These are phyloP conservation scores for Eupithecia subfuscata DNA, from an alignment of 2,888 invertebrate genomes.

Conservation along the genomic window DNA sequence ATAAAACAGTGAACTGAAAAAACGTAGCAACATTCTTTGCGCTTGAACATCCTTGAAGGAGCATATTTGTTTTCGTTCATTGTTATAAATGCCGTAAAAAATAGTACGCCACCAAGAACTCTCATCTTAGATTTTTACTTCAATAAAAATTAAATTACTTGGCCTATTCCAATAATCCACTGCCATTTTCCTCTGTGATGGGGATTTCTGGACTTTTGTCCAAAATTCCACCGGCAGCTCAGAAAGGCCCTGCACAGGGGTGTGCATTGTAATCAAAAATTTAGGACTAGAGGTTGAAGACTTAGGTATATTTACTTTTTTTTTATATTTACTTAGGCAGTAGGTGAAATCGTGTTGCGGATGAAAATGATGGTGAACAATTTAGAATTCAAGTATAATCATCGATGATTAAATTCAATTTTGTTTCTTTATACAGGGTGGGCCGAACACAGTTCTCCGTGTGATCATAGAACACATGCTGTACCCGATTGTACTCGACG, in stretches of 20 bases:
- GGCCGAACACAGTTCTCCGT: constrained; percentile 97
- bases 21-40: too few species aligned
- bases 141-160: not conserved
- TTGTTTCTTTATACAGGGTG: constrained; percentile 85
- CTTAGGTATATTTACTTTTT: not conserved
- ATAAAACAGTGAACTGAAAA: too few species aligned
- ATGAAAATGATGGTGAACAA: not conserved
- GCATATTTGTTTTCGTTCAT: too few species aligned
- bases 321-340: too few species aligned
- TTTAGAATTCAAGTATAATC: not conserved
- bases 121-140: too few species aligned
- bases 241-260: not conserved
- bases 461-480: constrained; percentile 99
- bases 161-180: not conserved
- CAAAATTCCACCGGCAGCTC: not conserved
- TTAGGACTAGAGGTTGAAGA: not conserved
- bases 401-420: not conserved
- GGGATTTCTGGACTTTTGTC: not conserved
- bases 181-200: not conserved
- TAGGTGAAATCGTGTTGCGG: not conserved
- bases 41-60: too few species aligned
- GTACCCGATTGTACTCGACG: constrained; percentile 98
- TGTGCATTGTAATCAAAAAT: not conserved
- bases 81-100: not conserved
- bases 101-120: not conserved